Evolutionary conservation across 2,888 invertebrate species (phyloP), one percentile per base, ranked within the genome.

Genomic region (Neoaliturus tenellus): DNA sequence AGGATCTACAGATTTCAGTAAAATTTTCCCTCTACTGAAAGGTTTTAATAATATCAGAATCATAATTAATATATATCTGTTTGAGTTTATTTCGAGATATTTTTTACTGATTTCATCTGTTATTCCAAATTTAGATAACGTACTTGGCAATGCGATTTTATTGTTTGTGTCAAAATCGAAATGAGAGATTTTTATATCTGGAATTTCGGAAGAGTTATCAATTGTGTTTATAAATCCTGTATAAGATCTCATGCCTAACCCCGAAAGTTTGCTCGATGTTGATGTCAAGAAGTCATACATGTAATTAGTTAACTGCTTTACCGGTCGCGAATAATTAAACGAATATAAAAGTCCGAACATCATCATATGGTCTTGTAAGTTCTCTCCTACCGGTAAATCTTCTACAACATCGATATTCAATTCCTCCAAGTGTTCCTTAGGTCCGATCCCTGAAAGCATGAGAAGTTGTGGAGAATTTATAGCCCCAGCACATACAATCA

Each of bases 391-490:
- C 10, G 88, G 86, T 48, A 94, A 89, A 88, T 94, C 92, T 58
- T 91, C 90, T 48, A 95, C 88, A 0, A 93, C 91, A 1, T 91
- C 90, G 51, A 94, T 93, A 23, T 92, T 91, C 41, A 91, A 88
- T 81, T 91, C 90, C 51, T 90, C 89, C 5, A 94, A 90, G 86
- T 94, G 93, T 80, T 92, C 90, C 28, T 90, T 91, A 0, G 94
- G 94, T 1, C 94, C 94, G 12, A 95, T 90, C 0, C 96, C 96
- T 0, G 95, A 95, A n/a, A 96, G 89, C 96, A 97, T 95, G 5
- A 98, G 92, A 10, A 98, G 89, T 89, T 97, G 97, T 0, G 97
- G 96, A 0, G 95, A 94, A 87, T 95, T 96, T 83, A 97, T 94
- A 0, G 96, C 93, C 0, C 97, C 97, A 0, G 94, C 96, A 14